Percentiles rank a stretch among this genome's conserved stretches.
Conservation (phyloP, 2,888 invertebrate genomes). For the Kuschelorhynchus macadamiae region DNA sequence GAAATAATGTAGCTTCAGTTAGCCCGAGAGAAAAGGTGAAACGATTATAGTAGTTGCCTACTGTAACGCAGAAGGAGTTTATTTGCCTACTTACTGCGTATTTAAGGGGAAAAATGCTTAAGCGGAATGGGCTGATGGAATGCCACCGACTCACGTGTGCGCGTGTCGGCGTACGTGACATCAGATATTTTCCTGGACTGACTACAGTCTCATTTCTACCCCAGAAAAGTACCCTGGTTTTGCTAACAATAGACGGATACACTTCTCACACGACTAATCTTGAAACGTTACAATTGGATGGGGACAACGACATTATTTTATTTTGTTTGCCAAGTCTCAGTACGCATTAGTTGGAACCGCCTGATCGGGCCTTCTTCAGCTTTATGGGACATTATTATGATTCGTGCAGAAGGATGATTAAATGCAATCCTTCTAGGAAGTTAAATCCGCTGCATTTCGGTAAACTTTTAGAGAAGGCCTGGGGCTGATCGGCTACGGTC, state of each 20-base stretch:
- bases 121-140: slow-evolving; percentile 2
- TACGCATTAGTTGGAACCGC: neutral
- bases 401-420: slow-evolving; percentile 9
- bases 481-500: slow-evolving; percentile 2
- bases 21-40: slow-evolving; percentile 18
- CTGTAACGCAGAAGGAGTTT: slow-evolving; percentile 17
- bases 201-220: too few relatives aligned
- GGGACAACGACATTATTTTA: too few relatives aligned
- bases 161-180: too few relatives aligned
- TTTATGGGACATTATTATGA: slow-evolving; percentile 11
- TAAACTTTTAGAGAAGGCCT: slow-evolving; percentile 3
- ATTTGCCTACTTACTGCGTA: slow-evolving; percentile 19
- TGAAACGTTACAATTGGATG: too few relatives aligned
- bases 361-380: neutral
- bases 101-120: slow-evolving; percentile 16
- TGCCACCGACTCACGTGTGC: too few relatives aligned
- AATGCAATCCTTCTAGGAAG: slow-evolving; percentile 2
- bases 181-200: too few relatives aligned
- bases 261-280: too few relatives aligned
- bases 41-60: slow-evolving; percentile 19
- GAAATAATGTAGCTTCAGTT: slow-evolving; percentile 1
- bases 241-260: too few relatives aligned
- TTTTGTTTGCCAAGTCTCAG: too few relatives aligned
- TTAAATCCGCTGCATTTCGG: neutral
- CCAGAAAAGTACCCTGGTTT: too few relatives aligned